Evolutionary conservation across 2,888 invertebrate species (phyloP), one percentile per base, ranked within the genome.

Genomic region (Hedychridium roseum): DNA sequence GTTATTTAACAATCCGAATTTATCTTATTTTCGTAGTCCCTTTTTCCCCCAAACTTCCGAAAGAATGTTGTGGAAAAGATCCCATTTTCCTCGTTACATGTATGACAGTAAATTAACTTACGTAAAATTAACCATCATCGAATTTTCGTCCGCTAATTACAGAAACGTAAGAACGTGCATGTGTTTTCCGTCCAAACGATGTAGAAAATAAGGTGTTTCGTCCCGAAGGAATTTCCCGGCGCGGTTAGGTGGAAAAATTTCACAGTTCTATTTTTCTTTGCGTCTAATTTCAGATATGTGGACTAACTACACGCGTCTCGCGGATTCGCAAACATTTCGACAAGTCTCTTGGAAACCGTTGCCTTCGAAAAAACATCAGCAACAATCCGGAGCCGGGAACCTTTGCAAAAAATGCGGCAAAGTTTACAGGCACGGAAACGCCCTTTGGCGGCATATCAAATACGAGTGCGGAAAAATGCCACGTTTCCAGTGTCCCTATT

Each of bases 401-500:
- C 44, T 65, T 50, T 70, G 71, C 54, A 47, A 63, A 17, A 55
- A 50, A 23, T 76, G 76, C 43, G 68, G 66, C 31, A 68, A 69
- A 36, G 51, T 37, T 4, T 78, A 77, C 50, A 68, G 66, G 42
- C 65, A 66, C 44, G 61, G 64, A 27, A 58, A 62, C 30, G 67
- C 68, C 27, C 57, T 79, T 15, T 63, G 57, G 38, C 50, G 76
- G 14, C 79, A 80, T 53, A 56, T 66, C 6, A 72, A 64, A 36
- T 74, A 74, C 57, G 79, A 79, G 50, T 79, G 79, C 51, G 74
- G 74, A 15, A 69, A 72, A 47, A 66, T 66, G 15, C 74, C 76
- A 2, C 59, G 73, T 30, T 79, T 75, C 54, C 63, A 62, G 17
- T 78, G 78, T 31, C 64, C 66, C 0, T 70, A 73, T 43, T 79